A percentile compares a stretch with the other conserved stretches of the same genome.
These are phyloP conservation scores for Ectemnius cavifrons DNA, from an alignment of 2,888 invertebrate species.

Conservation along the genomic window DNA sequence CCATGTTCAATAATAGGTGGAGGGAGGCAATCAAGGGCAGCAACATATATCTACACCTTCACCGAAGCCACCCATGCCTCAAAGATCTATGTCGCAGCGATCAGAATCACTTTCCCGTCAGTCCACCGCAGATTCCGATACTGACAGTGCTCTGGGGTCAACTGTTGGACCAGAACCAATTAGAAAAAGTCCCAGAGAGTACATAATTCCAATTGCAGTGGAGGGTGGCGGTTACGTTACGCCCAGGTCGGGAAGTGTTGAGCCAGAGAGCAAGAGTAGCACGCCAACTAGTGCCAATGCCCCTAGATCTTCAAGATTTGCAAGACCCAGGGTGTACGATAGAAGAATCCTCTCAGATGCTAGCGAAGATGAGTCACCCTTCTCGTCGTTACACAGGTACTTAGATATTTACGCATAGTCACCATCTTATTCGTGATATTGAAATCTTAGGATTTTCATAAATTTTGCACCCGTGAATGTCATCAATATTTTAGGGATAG, in stretches of 20 bases:
- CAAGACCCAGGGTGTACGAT: constrained; percentile 84
- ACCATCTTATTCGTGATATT: neutral
- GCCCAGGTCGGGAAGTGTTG: constrained; percentile 86
- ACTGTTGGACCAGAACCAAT: constrained; percentile 84
- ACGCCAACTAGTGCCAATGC: constrained; percentile 80
- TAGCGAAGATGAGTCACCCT: constrained; percentile 81
- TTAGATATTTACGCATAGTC: too few relatives aligned
- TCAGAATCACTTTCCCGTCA: constrained; percentile 81
- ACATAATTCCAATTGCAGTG: constrained; percentile 95
- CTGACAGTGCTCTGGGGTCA: constrained; percentile 80
- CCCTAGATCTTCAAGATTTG: constrained; percentile 76
- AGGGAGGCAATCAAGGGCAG: constrained; percentile 69
- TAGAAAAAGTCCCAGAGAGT: constrained; percentile 92
- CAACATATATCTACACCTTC: constrained; percentile 77
- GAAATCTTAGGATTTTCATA: neutral
- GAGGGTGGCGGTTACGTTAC: constrained; percentile 93
- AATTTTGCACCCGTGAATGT: neutral
- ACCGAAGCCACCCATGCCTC: constrained; percentile 78
- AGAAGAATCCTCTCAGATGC: constrained; percentile 79
- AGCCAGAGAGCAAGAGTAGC: constrained; percentile 83
- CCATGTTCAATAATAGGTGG: constrained; percentile 56
- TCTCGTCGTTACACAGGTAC: constrained; percentile 80
- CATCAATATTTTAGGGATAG: constrained; percentile 56
- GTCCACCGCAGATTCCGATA: constrained; percentile 86
- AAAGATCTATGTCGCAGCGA: constrained; percentile 78